Conservation (phyloP, 2,888 invertebrate genomes). For the Lydus trimaculatus region DNA sequence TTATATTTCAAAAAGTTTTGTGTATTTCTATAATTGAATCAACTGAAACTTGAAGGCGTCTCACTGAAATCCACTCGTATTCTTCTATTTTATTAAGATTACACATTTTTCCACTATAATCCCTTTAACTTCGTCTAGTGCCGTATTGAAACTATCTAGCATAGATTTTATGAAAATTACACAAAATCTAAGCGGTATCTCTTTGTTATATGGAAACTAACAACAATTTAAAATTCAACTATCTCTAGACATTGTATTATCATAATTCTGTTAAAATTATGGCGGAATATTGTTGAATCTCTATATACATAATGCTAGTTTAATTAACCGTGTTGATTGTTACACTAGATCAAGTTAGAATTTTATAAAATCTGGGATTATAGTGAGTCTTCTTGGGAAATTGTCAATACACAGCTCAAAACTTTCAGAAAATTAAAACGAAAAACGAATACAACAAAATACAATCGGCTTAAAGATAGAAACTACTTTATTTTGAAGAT, state of each 20-base stretch:
- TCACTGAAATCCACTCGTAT: not conserved
- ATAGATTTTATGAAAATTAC: not conserved
- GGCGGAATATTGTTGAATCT: slow-evolving; percentile 23
- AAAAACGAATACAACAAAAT: not conserved
- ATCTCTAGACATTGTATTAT: slow-evolving; percentile 13
- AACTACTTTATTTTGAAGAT: no score
- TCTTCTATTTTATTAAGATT: slow-evolving; percentile 4
- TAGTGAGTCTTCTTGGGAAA: not conserved
- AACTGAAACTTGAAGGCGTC: slow-evolving; percentile 33
- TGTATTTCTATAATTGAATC: slow-evolving; percentile 35
- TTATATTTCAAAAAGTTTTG: slow-evolving; percentile 26
- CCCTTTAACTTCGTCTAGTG: slow-evolving; percentile 21
- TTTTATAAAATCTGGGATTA: slow-evolving; percentile 1
- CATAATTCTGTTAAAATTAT: slow-evolving; percentile 24
- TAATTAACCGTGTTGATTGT: slow-evolving; percentile 15
- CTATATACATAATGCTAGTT: slow-evolving; percentile 20
- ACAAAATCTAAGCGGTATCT: no score
- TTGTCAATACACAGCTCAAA: slow-evolving; percentile 1
- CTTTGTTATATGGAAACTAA: slow-evolving; percentile 15
- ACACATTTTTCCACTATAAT: slow-evolving; percentile 20
- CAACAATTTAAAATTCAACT: slow-evolving; percentile 22
- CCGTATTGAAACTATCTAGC: slow-evolving; percentile 23
- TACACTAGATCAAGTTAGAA: not conserved
- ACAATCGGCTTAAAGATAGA: not conserved
- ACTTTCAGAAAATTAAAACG: not conserved